Evolutionary conservation across 2,113 vertebrate genomes (phyloP), one percentile per base, ranked within the genome.

Genomic region (Upupa epops): DNA sequence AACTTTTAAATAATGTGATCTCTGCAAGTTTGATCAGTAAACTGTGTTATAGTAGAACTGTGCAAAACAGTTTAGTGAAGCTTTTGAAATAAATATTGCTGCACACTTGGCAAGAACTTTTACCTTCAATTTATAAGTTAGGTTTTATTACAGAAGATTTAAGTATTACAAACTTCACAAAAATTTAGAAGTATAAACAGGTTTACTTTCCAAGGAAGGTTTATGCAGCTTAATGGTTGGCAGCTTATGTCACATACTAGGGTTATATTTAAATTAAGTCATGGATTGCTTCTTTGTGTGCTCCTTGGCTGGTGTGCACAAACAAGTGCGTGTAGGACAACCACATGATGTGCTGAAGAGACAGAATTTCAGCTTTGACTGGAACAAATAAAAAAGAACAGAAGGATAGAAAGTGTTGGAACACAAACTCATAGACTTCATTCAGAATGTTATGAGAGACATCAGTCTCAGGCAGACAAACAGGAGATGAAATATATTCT

Each of bases 131-230:
- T 42, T 42, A 42, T 32, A n/a, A 52, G 32, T 14, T 40, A 81
- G 21, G 16, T 85, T 69, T 60, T 77, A 28, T 70, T 78, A 40
- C 21, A 24, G 5, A 64, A 25, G 22, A n/a, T 40, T 6, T 78
- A 4, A 49, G 31, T 32, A 48, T 54, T 52, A 68, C n/a, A 83
- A 34, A 70, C 69, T 76, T 87, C 36, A 48, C 9, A 76, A 29
- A 3, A 54, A 17, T 80, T 80, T 68, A 68, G 58, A 58, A 65
- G 11, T 51, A 6, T 9, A 13, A 74, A 78, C 58, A 36, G 42
- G 7, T 54, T 63, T 59, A 5, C 16, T 26, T 77, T 34, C 32
- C 0, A 1, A 4, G 8, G 8, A 6, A 34, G 14, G 3, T 14
- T 42, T 17, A 7, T 37, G 21, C 17, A 63, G 11, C 52, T 86